Evolutionary conservation across 2,888 invertebrate genomes (phyloP).

Genomic region (Epistrophe eligans): DNA sequence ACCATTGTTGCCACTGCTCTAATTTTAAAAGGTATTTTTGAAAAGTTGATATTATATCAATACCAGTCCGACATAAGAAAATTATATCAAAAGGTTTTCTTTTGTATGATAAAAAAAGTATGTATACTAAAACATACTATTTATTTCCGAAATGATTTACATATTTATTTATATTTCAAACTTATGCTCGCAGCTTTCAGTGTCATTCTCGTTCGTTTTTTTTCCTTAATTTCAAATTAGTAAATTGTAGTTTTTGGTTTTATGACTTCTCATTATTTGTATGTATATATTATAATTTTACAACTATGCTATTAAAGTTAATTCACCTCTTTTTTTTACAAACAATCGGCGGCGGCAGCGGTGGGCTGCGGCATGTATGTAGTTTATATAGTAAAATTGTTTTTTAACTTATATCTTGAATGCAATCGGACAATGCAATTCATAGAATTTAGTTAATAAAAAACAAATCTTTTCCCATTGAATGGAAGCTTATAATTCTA

Average conservation of each 20-base stretch:
- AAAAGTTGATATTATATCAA: too few relatives aligned
- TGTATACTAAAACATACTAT: too few relatives aligned
- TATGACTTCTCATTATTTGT: constrained; percentile 13
- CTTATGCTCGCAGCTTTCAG: too few relatives aligned
- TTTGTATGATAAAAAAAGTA: too few relatives aligned
- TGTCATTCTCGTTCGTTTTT: neutral
- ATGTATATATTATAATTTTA: constrained; percentile 26
- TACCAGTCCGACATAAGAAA: too few relatives aligned
- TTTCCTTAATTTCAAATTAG: constrained; percentile 10
- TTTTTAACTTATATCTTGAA: constrained; percentile 19
- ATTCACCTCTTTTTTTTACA: constrained; percentile 8
- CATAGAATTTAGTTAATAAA: constrained; percentile 24
- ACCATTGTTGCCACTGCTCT: too few relatives aligned
- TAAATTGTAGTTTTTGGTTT: constrained; percentile 38
- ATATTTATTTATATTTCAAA: too few relatives aligned
- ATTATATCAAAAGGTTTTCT: too few relatives aligned
- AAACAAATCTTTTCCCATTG: constrained; percentile 55
- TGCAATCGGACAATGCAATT: constrained; percentile 40
- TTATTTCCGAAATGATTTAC: too few relatives aligned
- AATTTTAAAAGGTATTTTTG: too few relatives aligned
- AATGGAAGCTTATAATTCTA: constrained; percentile 69
- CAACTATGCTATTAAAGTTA: constrained; percentile 33
- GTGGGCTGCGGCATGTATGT: too few relatives aligned
- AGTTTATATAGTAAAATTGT: constrained; percentile 6
- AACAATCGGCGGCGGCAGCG: neutral